Evolutionary conservation across 2,797 vertebrate species (phyloP).

Genomic region (Ceyx erithaca): DNA sequence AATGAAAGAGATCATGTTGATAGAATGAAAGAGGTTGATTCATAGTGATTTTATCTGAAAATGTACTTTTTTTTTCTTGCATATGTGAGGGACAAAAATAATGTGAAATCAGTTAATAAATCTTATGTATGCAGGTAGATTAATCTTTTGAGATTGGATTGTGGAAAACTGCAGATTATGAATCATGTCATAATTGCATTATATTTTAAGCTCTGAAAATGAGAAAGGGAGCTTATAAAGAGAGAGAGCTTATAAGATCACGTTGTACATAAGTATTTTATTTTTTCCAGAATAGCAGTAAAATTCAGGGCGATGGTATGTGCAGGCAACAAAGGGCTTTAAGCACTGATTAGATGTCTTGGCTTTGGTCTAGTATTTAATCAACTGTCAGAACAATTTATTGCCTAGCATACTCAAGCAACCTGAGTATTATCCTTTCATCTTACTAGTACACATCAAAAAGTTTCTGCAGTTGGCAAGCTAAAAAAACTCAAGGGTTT

Average conservation of each 20-base stretch:
- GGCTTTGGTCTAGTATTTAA: slow-evolving; percentile 4
- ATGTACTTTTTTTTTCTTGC: not conserved
- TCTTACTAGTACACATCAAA: not conserved
- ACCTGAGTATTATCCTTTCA: not conserved
- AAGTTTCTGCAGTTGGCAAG: not conserved
- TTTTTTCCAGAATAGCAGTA: not conserved
- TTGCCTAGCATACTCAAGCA: not conserved
- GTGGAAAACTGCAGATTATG: not conserved
- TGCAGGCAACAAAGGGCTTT: not conserved
- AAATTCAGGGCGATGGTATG: not conserved
- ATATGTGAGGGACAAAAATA: not conserved
- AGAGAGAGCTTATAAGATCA: not conserved
- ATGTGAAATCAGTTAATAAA: not conserved
- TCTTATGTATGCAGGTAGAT: not conserved
- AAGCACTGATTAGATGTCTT: slow-evolving; percentile 8
- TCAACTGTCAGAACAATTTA: not conserved
- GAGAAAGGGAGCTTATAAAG: not conserved
- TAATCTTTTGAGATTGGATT: not conserved
- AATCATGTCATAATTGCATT: not conserved
- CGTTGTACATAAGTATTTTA: not conserved
- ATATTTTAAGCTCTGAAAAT: not conserved
- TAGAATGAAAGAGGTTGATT: not conserved
- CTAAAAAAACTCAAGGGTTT: not conserved
- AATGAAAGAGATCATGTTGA: not conserved
- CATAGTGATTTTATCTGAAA: not conserved